These are phyloP conservation scores for Sus cebifrons DNA, from an alignment of 2,797 vertebrate genomes.

Conservation along the genomic window DNA sequence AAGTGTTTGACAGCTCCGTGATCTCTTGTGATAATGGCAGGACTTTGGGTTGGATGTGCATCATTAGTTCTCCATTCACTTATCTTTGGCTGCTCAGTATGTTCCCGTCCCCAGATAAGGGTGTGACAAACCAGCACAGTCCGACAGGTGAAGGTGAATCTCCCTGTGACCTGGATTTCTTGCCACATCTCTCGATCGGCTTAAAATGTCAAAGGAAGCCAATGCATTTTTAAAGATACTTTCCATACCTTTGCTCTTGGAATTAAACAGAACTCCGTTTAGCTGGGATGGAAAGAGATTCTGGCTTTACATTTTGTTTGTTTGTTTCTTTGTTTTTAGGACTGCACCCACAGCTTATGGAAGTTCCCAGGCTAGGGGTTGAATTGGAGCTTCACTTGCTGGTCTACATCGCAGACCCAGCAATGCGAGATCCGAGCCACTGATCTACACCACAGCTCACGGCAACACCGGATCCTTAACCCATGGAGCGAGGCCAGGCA, in stretches of 20 bases:
- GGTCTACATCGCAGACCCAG: too few species aligned
- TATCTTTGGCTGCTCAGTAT: not conserved
- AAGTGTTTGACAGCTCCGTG: not conserved
- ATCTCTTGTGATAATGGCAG: not conserved
- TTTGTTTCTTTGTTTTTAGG: too few species aligned
- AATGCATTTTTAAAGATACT: not conserved
- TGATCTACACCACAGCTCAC: too few species aligned
- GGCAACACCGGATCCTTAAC: too few species aligned
- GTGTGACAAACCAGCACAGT: not conserved
- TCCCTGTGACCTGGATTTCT: constrained; percentile 3
- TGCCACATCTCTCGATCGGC: not conserved
- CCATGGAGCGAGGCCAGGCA: too few species aligned
- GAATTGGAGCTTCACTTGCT: too few species aligned
- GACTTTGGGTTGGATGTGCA: not conserved
- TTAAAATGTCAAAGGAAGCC: constrained; percentile 36
- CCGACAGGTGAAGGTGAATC: not conserved
- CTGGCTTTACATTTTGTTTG: not conserved
- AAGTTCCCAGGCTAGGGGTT: too few species aligned
- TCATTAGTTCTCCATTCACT: not conserved
- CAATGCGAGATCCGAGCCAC: too few species aligned
- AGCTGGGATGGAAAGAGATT: not conserved
- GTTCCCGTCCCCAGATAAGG: not conserved
- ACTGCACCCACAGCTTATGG: too few species aligned
- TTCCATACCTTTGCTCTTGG: not conserved
- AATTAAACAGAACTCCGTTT: constrained; percentile 21